These are phyloP conservation scores for Drosophila incognita DNA, from an alignment of 2,888 invertebrate genomes.

Conservation along the genomic window DNA sequence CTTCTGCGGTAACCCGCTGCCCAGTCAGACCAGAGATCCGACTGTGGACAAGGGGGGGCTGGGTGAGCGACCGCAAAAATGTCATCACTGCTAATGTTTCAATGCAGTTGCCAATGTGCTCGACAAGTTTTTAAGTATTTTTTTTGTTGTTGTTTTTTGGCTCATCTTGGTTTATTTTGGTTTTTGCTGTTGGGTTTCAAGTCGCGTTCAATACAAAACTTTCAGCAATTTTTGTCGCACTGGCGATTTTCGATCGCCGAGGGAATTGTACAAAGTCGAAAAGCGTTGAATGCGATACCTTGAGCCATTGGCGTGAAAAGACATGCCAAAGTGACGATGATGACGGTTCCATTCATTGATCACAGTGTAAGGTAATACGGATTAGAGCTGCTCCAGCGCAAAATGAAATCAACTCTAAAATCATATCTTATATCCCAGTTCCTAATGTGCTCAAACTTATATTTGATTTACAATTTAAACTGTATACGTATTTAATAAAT, in stretches of 20 bases:
- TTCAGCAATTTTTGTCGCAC: constrained; percentile 61
- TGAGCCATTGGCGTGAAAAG: constrained; percentile 71
- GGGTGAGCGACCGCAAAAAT: constrained; percentile 79
- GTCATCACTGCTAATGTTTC: constrained; percentile 84
- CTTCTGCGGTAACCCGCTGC: constrained; percentile 29
- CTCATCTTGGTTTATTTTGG: constrained; percentile 56
- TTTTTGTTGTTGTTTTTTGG: constrained; percentile 4
- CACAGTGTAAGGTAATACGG: constrained; percentile 6
- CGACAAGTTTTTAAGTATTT: constrained; percentile 44
- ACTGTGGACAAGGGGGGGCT: neutral
- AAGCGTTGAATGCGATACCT: constrained; percentile 83
- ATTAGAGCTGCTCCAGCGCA: constrained; percentile 16
- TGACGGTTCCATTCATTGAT: constrained; percentile 50
- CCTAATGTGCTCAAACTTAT: neutral
- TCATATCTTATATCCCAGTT: neutral
- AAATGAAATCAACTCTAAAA: no score
- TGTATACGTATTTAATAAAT: neutral
- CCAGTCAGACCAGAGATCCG: neutral
- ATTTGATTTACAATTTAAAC: neutral
- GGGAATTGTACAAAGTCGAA: constrained; percentile 64
- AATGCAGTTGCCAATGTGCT: constrained; percentile 73
- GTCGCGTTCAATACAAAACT: constrained; percentile 70
- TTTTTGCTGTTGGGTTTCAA: constrained; percentile 49
- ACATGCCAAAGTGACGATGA: constrained; percentile 71
- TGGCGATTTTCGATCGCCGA: constrained; percentile 52